phyloP scores from a whole-genome alignment of 2,888 invertebrate species.

The Bedellia somnulentella region DNA sequence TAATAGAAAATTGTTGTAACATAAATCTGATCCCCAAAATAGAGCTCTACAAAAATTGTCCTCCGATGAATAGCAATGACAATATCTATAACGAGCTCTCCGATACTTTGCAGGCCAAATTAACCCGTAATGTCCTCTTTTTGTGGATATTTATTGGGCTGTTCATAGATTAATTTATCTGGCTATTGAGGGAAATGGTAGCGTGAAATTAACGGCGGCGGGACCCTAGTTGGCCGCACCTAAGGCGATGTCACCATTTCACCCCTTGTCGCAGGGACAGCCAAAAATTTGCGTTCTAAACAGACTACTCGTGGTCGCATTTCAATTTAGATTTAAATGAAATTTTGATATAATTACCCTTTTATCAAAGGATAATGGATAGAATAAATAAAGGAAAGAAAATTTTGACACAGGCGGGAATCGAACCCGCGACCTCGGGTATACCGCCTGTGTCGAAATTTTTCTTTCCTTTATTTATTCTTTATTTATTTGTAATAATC shows the following conservation, averaged over 20 bases:
- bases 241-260: conserved; percentile 3
- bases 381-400: too few relatives aligned
- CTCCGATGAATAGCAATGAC: conserved; percentile 9
- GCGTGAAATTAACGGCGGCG: conserved; percentile 26
- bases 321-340: too few relatives aligned
- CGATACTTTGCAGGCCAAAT: conserved; percentile 22
- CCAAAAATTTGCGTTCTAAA: not conserved
- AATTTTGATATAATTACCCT: too few relatives aligned
- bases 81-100: conserved; percentile 14
- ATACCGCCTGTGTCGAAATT: too few relatives aligned
- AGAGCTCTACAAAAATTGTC: conserved; percentile 9
- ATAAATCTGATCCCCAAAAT: too few relatives aligned
- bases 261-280: conserved; percentile 2
- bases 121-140: conserved; percentile 24
- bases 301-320: too few relatives aligned
- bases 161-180: conserved; percentile 23
- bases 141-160: conserved; percentile 31
- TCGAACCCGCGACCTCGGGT: too few relatives aligned
- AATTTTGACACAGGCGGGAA: too few relatives aligned
- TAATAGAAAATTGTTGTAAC: too few relatives aligned
- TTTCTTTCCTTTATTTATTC: too few relatives aligned
- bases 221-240: conserved; percentile 4
- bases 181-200: conserved; percentile 20
- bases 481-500: too few relatives aligned
- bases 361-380: too few relatives aligned